Evolutionary conservation across 2,888 invertebrate species (phyloP).

Genomic region (Nomada goodeniana): DNA sequence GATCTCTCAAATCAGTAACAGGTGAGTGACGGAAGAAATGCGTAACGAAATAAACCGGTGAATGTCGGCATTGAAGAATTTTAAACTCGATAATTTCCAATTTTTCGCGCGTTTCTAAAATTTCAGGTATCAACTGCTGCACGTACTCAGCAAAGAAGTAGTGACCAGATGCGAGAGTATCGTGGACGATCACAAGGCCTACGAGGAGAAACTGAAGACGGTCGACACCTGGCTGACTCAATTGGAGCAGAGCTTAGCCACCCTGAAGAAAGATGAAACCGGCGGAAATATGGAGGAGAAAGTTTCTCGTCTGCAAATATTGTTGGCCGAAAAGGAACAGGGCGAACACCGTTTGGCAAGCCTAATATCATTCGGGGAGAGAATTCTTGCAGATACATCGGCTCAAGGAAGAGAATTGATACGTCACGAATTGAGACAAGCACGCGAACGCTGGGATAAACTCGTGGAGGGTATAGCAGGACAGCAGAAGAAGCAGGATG

Average conservation of each 20-base stretch:
- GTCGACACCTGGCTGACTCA: slow-evolving; percentile 92
- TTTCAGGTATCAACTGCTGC: slow-evolving; percentile 90
- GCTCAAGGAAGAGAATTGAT: slow-evolving; percentile 95
- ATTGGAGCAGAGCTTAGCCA: slow-evolving; percentile 89
- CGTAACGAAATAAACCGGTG: background rate
- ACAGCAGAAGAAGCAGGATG: slow-evolving; percentile 94
- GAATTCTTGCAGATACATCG: slow-evolving; percentile 96
- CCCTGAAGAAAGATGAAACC: slow-evolving; percentile 87
- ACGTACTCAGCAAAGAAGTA: slow-evolving; percentile 93
- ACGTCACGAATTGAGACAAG: slow-evolving; percentile 92
- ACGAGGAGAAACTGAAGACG: slow-evolving; percentile 90
- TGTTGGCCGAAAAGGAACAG: slow-evolving; percentile 92
- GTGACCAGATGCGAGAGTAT: slow-evolving; percentile 93
- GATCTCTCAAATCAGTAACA: slow-evolving; percentile 94
- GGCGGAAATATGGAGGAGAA: slow-evolving; percentile 88
- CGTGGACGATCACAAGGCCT: slow-evolving; percentile 93
- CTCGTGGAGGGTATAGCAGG: slow-evolving; percentile 93
- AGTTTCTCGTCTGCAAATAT: slow-evolving; percentile 89
- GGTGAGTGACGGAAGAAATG: slow-evolving; percentile 80
- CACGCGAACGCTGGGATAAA: slow-evolving; percentile 95
- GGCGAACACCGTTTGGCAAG: slow-evolving; percentile 92
- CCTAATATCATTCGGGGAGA: slow-evolving; percentile 92
- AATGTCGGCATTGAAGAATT: background rate
- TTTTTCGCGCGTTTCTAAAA: background rate
- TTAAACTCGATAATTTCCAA: background rate